Evolutionary conservation across 2,888 invertebrate species (phyloP).

Genomic region (Scaptomyza caliginosa): DNA sequence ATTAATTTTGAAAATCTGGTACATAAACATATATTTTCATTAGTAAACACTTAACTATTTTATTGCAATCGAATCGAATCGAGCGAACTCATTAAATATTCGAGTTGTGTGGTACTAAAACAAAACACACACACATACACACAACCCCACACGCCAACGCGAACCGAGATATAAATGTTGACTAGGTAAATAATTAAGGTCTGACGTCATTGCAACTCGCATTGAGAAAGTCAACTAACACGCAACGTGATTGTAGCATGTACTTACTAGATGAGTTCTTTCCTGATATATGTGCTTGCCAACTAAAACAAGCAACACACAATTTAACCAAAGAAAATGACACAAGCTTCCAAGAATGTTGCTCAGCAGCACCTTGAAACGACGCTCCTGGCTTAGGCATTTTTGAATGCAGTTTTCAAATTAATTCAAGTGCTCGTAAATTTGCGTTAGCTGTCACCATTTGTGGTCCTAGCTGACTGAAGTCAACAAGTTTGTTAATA

Average conservation of each 20-base stretch:
- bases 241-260: constrained; percentile 32
- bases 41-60: not conserved
- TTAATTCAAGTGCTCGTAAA: constrained; percentile 45
- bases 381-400: constrained; percentile 14
- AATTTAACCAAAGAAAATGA: constrained; percentile 9
- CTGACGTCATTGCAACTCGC: constrained; percentile 61
- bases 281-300: not conserved
- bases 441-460: constrained; percentile 18
- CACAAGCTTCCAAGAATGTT: constrained; percentile 7
- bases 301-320: not conserved
- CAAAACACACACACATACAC: too few relatives aligned
- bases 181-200: constrained; percentile 51
- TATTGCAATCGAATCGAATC: constrained; percentile 13
- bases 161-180: constrained; percentile 12
- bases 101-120: constrained; percentile 1
- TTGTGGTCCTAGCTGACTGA: constrained; percentile 8
- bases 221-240: constrained; percentile 15
- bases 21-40: not conserved
- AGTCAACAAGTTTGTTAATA: constrained; percentile 54
- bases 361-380: not conserved
- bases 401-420: constrained; percentile 45
- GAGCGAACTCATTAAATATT: constrained; percentile 16
- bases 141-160: too few relatives aligned
- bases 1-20: not conserved
- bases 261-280: not conserved